Percentiles rank a stretch among this genome's conserved stretches.
phyloP scores from a whole-genome alignment of 2,113 vertebrate species.

The Mesocricetus auratus region DNA sequence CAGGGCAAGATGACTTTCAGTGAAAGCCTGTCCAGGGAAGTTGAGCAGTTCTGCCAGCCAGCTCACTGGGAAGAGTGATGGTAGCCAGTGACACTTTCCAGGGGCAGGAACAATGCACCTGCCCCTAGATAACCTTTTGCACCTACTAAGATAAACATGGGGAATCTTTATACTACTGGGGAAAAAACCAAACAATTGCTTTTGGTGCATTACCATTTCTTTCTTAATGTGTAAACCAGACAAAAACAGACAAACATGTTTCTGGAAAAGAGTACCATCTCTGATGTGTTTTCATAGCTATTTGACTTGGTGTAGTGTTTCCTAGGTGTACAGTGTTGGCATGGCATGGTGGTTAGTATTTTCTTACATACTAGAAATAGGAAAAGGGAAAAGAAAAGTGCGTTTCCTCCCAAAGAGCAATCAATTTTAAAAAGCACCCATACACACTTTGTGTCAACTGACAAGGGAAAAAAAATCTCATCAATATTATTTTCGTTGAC shows the following conservation, averaged over 20 bases:
- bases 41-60: background rate
- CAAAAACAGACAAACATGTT: background rate
- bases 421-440: background rate
- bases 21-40: background rate
- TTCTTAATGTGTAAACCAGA: background rate
- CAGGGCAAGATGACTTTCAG: background rate
- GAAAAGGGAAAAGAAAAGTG: background rate
- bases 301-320: background rate
- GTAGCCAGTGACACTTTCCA: slow-evolving; percentile 69
- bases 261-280: slow-evolving; percentile 26
- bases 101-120: slow-evolving; percentile 75
- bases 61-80: background rate
- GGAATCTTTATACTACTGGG: slow-evolving; percentile 68
- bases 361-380: background rate
- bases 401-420: background rate
- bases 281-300: background rate
- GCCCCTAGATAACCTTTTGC: slow-evolving; percentile 80
- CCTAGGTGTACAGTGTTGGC: rapidly evolving
- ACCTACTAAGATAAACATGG: slow-evolving; percentile 68
- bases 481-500: background rate
- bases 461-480: background rate
- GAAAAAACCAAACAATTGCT: slow-evolving; percentile 49
- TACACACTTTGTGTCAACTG: background rate
- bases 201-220: slow-evolving; percentile 43
- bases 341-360: background rate